Evolutionary conservation across 2,888 invertebrate genomes (phyloP), one percentile per base, ranked within the genome.

Genomic region (Drosophila kuntzei): DNA sequence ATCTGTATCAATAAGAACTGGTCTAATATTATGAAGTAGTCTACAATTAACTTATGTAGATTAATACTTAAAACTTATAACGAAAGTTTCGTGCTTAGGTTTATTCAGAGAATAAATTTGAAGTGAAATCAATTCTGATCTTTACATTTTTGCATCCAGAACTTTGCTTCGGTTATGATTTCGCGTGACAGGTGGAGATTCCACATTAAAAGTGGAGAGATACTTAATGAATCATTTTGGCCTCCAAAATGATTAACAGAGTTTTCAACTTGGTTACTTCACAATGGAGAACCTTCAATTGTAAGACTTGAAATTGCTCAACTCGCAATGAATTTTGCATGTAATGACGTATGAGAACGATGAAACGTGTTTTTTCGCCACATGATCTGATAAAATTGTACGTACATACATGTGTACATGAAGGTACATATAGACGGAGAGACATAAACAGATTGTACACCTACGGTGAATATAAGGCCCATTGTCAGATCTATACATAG

Each of bases 231-330:
- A 18, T 11, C 11, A 27, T 9, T 5, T 46, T 44, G 53, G 37
- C 63, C 69, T 57, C 43, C 36, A 37, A 53, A 43, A 4, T 55
- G 50, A 67, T 50, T 37, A 51, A 20, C 44, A n/a, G 9, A 16
- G 20, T 37, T 53, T 37, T 12, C 37, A 51, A n/a, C 37, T 41
- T 34, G 12, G 12, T 41, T 57, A 37, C 37, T 46, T 51, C 54
- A 67, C 69, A 69, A 69, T 62, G 68, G 37, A 53, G 39, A 61
- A 66, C 71, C 71, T 71, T 71, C 71, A 66, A 49, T 54, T 67
- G 55, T 47, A 55, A 55, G 34, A 54, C 11, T 51, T 47, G 57
- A 25, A 46, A 61, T 66, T 57, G 18, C 47, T 53, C 47, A 37
- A 25, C 20, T 43, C 57, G 69, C 58, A 54, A 59, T 59, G 34